Evolutionary conservation across 2,888 invertebrate genomes (phyloP), one percentile per base, ranked within the genome.

Genomic region (Drosophila gaucha): DNA sequence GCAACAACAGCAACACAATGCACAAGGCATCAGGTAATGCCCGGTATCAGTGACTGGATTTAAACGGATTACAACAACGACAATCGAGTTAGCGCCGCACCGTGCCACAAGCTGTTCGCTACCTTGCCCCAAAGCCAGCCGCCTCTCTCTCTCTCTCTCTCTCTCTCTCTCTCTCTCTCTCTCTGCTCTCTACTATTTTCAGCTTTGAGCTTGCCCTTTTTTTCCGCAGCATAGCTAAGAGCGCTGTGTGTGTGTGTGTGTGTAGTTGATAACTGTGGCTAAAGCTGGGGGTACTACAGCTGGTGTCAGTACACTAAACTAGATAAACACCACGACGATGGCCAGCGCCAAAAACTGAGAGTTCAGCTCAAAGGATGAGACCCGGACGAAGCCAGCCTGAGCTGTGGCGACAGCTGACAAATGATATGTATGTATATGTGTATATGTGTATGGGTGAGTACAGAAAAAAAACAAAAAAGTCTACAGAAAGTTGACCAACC

Each of bases 61-160:
- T 86, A 86, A 84, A 82, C 82, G 88, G 88, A 83, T 87, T 82
- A 83, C 88, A 87, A 75, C 78, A 75, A 75, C 85, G 83, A 87
- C 88, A 83, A 83, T 83, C 83, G 83, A 87, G 88, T 86, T 82
- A 84, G 86, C 83, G 82, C 78, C 74, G 54, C 74, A 78, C 64
- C 47, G 59, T 62, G 57, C 44, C 58, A 44, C 49, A 51, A 33
- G 52, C 60, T 67, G 50, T 30, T 18, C n/a, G 12, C 12, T 16
- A 14, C 35, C 41, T 24, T 14, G 10, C 20, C 28, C 18, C n/a
- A 30, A 30, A 44, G 18, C 44, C 44, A 28, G 18, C 9, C 20
- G 0, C 36, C 30, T 0, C 6, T 14, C 18, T 2, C 30, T 26
- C 39, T 22, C 43, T 28, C 30, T 10, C 12, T 9, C 49, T 39